Evolutionary conservation across 2,888 invertebrate genomes (phyloP), one percentile per base, ranked within the genome.

Genomic region (Ornithoptera priamus): DNA sequence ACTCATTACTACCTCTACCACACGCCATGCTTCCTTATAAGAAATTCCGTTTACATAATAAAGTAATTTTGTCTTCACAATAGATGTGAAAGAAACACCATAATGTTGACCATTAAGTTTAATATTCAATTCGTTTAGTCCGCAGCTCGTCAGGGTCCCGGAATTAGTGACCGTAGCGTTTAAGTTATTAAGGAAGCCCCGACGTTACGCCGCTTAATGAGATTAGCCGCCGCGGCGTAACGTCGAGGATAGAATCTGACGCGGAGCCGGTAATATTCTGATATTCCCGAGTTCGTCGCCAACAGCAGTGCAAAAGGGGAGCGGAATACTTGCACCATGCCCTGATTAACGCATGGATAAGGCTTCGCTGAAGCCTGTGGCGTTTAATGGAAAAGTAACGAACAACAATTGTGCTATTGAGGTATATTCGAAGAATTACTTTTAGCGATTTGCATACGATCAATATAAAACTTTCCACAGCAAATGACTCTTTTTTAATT

Each of bases 171-270:
- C 79, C 77, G 76, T 77, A 79, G 77, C 83, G 81, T 84, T 86
- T 81, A 85, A 85, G 83, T 87, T 87, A 87, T 87, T 85, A 89
- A 81, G 85, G 90, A 90, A 90, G 87, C 89, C 89, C 84, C 83
- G 81, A 75, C 80, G 83, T 79, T 85, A 80, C 85, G 79, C 75
- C 77, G 75, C 78, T 75, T 90, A 90, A 91, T 86, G 79, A 87
- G 89, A 90, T 91, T 90, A 90, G 76, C 80, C 78, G 78, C 75
- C 77, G 80, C 75, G 76, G 80, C 77, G 75, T 78, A 74, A 73
- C 74, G 75, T 73, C 76, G 73, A 72, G 62, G 58, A 69, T 65
- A 65, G 65, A 62, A 65, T 67, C 63, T 70, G 72, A 70, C 71
- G 70, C 63, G 62, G 69, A 69, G 63, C 67, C 42, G 67, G 63